Base-by-base conservation (phyloP, 2,888 invertebrate genomes). In the Drosophila anomelani region DNA sequence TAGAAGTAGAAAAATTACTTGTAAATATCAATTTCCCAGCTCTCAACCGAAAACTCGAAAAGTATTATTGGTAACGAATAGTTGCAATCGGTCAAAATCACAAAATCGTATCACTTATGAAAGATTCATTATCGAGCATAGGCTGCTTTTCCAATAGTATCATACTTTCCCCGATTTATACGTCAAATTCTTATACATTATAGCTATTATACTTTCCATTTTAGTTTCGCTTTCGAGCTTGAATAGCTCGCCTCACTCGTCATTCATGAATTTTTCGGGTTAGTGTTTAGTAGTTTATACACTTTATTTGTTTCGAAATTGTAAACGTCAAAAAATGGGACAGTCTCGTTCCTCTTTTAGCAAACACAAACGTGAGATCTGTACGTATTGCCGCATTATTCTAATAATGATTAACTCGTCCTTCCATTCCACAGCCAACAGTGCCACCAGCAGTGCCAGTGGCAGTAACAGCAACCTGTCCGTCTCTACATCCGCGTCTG, bases 381-480 rank as follows among this genome's bases (percentile, higher is more conserved):
- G 20, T 15, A 15, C 1, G 17, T 17, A 17, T 8, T 51, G 9
- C 15, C 15, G 0, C 1, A 2, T 6, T 9, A 1, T 12, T 36
- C 6, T 12, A 26, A 54, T 34, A 7, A 26, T 38, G 26, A 6
- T 26, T 17, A 59, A 38, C 20, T n/a, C 13, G 8, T 38, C n/a
- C 10, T 57, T 38, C 8, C 10, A 2, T 20, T 39, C 1, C n/a
- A 44, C 44, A 89, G 80, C 55, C 70, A 69, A 59, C 69, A 88
- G 90, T 57, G 75, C 78, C 61, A 77, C 53, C 29, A 87, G 81
- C 79, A 80, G 80, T 72, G 85, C 78, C 62, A 89, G 87, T 20
- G 86, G 89, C 75, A 89, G 85, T 57, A 90, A 88, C 58, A 89
- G 86, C 77, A 89, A 88, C 57, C 57, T 84, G 57, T 87, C 84